A percentile compares a stretch with the other conserved stretches of the same genome.
Conservation (phyloP, 2,888 invertebrate genomes). For the Andrena fulva region DNA sequence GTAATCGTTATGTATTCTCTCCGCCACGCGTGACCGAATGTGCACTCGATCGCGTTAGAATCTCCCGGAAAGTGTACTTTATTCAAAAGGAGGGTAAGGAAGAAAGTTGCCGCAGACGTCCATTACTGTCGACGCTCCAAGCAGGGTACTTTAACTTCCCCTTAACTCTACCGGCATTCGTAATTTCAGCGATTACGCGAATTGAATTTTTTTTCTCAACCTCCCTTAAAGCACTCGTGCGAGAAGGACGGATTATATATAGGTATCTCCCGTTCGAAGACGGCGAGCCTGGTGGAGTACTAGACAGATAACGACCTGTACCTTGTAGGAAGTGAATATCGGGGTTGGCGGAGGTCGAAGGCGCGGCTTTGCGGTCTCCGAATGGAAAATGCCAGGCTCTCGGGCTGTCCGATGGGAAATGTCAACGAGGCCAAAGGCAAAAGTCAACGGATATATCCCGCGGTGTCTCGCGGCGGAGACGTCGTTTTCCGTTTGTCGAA, state of each 20-base stretch:
- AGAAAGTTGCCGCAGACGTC: neutral
- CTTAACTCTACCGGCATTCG: neutral
- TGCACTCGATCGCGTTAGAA: neutral
- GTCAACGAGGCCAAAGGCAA: constrained; percentile 70
- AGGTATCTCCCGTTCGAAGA: neutral
- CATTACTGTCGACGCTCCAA: neutral
- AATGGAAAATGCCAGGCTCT: constrained; percentile 63
- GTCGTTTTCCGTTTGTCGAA: constrained; percentile 65
- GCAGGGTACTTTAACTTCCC: neutral
- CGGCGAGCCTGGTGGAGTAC: neutral
- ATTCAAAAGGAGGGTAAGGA: neutral
- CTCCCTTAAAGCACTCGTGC: neutral
- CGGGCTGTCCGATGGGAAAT: constrained; percentile 72
- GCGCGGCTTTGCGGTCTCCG: constrained; percentile 51
- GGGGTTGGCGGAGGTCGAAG: constrained; percentile 7
- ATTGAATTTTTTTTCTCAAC: neutral
- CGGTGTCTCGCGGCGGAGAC: constrained; percentile 38
- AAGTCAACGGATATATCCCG: constrained; percentile 59
- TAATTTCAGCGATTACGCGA: neutral
- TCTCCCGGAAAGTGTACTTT: neutral
- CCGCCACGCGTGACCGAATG: neutral
- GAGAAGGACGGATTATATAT: neutral
- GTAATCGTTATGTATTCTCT: neutral
- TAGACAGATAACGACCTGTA: neutral
- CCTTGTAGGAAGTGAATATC: constrained; percentile 46